Base-by-base conservation (phyloP, 1,140 invertebrate genomes). In the Macrobrachium rosenbergii region DNA sequence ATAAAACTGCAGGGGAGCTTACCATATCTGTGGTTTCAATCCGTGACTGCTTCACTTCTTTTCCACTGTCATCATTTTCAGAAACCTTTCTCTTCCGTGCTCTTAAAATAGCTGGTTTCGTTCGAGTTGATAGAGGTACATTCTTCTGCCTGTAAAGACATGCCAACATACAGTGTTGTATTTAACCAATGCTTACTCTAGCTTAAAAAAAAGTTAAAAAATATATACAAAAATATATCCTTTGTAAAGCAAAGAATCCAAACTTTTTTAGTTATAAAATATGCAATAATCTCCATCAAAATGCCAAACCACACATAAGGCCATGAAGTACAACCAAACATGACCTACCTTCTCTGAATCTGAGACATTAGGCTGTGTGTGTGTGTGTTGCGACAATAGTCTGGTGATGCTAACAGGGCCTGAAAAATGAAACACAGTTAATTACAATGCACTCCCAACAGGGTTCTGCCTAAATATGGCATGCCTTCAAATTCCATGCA, bases 71-170 rank as follows among this genome's bases (percentile, higher is more conserved):
- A n/a, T 87, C 78, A n/a, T 87, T 80, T 45, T 86, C 83, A 2
- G 85, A 87, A n/a, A 72, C 73, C 78, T 75, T 87, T 76, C 85
- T 87, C 62, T 87, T 87, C 59, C 85, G 64, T 19, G 67, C 63
- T 82, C 85, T 87, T 82, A 87, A 59, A 60, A 87, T 87, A n/a
- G 85, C 85, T 63, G 85, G 85, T 64, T 87, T 87, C 59, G 79
- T 87, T 87, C 85, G 81, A 43, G 85, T 64, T 23, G 85, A 64
- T 37, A 87, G 79, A 59, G 85, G 60, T 63, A 78, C 85, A 87
- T 87, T 87, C 81, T 80, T 87, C 28, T 63, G 60, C 72, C 85
- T 87, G 85, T 11, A 87, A 87, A 37, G 3, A 37, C 28, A 37
- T 37, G 28, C 28, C 3, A 37, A 37, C 28, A 37, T 37, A 52